Conservation (phyloP, 2,797 vertebrate genomes). For the Bufotes viridis region DNA sequence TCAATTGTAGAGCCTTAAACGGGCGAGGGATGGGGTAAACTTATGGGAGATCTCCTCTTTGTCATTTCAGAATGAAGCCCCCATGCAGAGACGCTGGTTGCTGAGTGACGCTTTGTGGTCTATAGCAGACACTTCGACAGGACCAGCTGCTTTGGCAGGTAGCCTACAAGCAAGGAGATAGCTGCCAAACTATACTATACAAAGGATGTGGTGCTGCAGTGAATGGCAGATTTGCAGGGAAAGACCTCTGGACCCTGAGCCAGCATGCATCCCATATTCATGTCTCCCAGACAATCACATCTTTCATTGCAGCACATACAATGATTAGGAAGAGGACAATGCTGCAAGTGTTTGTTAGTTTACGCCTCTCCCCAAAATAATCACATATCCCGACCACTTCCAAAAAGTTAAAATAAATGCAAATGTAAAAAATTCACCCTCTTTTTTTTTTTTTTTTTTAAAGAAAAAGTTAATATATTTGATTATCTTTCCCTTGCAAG, state of each 20-base stretch:
- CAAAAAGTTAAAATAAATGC: background rate
- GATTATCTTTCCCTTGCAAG: background rate
- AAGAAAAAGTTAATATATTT: background rate
- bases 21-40: conserved; percentile 74
- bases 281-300: conserved; percentile 90
- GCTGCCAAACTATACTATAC: conserved; percentile 85
- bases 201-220: conserved; percentile 83
- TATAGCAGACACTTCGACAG: conserved; percentile 83
- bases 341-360: conserved; percentile 73
- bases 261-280: conserved; percentile 89
- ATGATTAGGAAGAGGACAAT: conserved; percentile 76
- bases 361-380: conserved; percentile 73
- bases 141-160: conserved; percentile 96
- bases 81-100: conserved; percentile 81
- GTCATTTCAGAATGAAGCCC: conserved; percentile 81
- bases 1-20: conserved; percentile 78
- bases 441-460: background rate
- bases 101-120: conserved; percentile 85
- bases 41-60: conserved; percentile 84
- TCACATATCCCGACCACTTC: conserved; percentile 56
- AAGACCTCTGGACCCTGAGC: conserved; percentile 80
- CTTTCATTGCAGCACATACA: conserved; percentile 87
- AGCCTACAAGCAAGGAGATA: conserved; percentile 85
- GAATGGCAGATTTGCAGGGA: conserved; percentile 82
- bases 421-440: background rate